Percentiles rank a stretch among this genome's conserved stretches.
Evolutionary conservation across 2,888 invertebrate genomes (phyloP).

Genomic region (Platycheirus rosarum): DNA sequence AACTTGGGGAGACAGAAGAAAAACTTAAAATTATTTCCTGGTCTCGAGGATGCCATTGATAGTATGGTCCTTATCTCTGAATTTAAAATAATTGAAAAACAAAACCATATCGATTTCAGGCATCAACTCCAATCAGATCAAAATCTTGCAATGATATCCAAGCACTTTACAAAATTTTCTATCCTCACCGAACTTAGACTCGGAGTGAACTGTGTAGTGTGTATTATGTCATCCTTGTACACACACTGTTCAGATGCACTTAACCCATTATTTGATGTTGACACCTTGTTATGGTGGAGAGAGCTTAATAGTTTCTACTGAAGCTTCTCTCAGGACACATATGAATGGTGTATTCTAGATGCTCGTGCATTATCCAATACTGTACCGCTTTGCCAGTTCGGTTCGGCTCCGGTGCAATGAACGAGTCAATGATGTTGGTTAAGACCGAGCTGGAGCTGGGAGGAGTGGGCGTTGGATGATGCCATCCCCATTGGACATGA

Average conservation of each 20-base stretch:
- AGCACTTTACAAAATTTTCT: constrained; percentile 43
- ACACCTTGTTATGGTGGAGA: constrained; percentile 61
- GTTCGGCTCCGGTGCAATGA: constrained; percentile 34
- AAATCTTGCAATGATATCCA: constrained; percentile 30
- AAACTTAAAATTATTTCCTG: too few species aligned
- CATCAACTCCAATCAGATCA: constrained; percentile 18
- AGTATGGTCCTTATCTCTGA: too few species aligned
- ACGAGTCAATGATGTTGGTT: constrained; percentile 51
- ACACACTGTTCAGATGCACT: constrained; percentile 62
- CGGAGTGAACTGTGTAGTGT: constrained; percentile 42
- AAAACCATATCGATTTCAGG: constrained; percentile 6
- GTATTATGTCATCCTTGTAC: constrained; percentile 40
- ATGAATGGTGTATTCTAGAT: not conserved
- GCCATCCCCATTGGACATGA: constrained; percentile 51
- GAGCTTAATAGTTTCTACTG: constrained; percentile 34
- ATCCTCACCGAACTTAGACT: constrained; percentile 30
- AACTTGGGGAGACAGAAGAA: too few species aligned
- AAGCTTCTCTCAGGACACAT: constrained; percentile 25
- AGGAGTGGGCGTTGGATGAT: constrained; percentile 1
- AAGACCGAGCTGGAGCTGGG: not conserved
- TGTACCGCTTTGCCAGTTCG: not conserved
- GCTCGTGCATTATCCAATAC: not conserved
- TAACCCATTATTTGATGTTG: constrained; percentile 64
- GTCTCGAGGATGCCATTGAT: too few species aligned
- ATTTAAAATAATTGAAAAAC: not conserved